Evolutionary conservation across 2,797 vertebrate genomes (phyloP).

Genomic region (Nannoperca australis): DNA sequence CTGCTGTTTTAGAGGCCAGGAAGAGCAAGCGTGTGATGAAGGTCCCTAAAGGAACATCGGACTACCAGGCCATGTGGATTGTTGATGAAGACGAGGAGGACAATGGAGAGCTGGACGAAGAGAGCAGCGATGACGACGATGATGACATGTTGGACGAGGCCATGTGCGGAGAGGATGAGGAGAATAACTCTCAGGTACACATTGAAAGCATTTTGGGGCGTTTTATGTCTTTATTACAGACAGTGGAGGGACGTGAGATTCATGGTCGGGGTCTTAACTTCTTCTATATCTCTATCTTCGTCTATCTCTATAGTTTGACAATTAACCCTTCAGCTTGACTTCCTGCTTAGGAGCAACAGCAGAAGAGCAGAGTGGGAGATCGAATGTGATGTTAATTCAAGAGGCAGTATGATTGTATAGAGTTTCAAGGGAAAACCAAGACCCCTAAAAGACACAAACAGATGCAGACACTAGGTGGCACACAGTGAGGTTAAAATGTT

Average conservation of each 20-base stretch:
- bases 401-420: neutral
- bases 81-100: conserved; percentile 82
- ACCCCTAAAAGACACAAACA: neutral
- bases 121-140: conserved; percentile 82
- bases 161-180: conserved; percentile 79
- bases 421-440: no score
- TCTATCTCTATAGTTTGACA: no score
- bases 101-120: conserved; percentile 69
- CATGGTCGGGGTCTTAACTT: neutral
- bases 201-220: neutral
- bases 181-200: conserved; percentile 80
- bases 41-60: conserved; percentile 96
- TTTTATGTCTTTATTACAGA: neutral
- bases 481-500: neutral
- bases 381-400: neutral
- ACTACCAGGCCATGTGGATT: conserved; percentile 97
- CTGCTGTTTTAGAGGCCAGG: conserved; percentile 81
- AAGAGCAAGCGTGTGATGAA: conserved; percentile 87
- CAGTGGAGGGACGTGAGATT: neutral
- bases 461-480: neutral
- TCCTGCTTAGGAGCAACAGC: neutral
- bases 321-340: neutral
- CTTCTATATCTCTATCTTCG: no score
- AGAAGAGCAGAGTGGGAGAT: neutral
- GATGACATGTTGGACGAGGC: conserved; percentile 86